Percentiles rank a stretch among this genome's conserved stretches.
phyloP scores from a whole-genome alignment of 2,113 vertebrate genomes.

The Zeus faber region DNA sequence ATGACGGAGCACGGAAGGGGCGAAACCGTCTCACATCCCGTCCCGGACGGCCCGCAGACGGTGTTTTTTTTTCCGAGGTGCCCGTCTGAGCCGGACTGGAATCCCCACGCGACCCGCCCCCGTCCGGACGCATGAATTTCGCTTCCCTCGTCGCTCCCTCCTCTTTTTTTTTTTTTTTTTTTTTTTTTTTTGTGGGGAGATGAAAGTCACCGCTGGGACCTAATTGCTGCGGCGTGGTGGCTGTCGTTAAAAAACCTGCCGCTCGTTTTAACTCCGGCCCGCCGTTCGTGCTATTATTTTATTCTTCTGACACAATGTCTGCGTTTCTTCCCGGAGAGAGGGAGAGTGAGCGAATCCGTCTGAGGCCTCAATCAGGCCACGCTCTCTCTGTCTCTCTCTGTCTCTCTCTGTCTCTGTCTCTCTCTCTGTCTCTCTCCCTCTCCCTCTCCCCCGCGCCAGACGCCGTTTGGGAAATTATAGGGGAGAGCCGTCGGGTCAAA shows the following conservation, averaged over 20 bases:
- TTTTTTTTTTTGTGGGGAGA: slow-evolving; percentile 68
- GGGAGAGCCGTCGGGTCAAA: slow-evolving; percentile 40
- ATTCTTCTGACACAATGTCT: slow-evolving; percentile 64
- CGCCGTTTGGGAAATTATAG: slow-evolving; percentile 48
- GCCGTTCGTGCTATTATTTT: slow-evolving; percentile 60
- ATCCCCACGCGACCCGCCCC: slow-evolving; percentile 18
- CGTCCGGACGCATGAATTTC: slow-evolving; percentile 40
- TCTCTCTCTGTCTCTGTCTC: too few species aligned
- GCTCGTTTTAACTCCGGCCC: slow-evolving; percentile 64
- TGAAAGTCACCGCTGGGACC: slow-evolving; percentile 71
- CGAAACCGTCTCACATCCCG: too few species aligned
- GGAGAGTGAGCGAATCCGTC: slow-evolving; percentile 25
- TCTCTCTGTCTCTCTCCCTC: too few species aligned
- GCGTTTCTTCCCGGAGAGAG: slow-evolving; percentile 59
- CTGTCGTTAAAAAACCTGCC: slow-evolving; percentile 63
- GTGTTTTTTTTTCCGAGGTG: not conserved
- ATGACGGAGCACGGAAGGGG: too few species aligned
- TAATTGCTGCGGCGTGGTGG: slow-evolving; percentile 74
- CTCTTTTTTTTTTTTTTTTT: slow-evolving; percentile 41
- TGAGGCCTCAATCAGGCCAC: slow-evolving; percentile 41
- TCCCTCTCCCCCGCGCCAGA: not conserved
- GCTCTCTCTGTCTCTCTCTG: slow-evolving; percentile 6
- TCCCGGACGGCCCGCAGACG: too few species aligned
- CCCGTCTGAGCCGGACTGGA: slow-evolving; percentile 10
- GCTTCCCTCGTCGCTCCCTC: not conserved